A percentile compares a stretch with the other conserved stretches of the same genome.
These are phyloP conservation scores for Syngnathoides biaculeatus DNA, from an alignment of 2,113 vertebrate species.

Conservation along the genomic window DNA sequence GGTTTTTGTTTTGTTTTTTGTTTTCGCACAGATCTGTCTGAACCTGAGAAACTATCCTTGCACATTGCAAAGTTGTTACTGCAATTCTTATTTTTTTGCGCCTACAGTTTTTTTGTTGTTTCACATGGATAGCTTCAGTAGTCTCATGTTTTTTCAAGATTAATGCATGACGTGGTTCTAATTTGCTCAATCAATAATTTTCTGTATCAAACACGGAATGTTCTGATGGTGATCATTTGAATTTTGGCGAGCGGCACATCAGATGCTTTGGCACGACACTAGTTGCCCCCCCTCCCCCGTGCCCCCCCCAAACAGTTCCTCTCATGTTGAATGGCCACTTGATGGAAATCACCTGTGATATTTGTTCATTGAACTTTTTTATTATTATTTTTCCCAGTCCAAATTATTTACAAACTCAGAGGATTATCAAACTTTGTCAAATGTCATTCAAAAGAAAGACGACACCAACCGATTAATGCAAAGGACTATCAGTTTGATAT, in stretches of 20 bases:
- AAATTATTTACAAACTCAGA: not conserved
- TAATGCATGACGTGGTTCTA: not conserved
- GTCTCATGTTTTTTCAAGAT: not conserved
- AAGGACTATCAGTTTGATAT: no score
- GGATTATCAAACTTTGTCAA: not conserved
- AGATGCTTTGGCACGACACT: constrained; percentile 41
- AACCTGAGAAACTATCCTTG: constrained; percentile 24
- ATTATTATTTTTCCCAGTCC: not conserved
- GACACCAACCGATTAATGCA: no score
- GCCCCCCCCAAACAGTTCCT: constrained; percentile 18
- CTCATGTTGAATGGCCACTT: constrained; percentile 12
- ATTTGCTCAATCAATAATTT: not conserved
- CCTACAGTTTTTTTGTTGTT: not conserved
- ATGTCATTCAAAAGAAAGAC: not conserved
- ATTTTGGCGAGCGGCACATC: constrained; percentile 35
- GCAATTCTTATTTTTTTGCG: not conserved
- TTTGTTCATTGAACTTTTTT: not conserved
- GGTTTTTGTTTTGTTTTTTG: not conserved
- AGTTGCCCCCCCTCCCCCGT: constrained; percentile 31
- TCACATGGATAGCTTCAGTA: not conserved
- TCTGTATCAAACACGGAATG: not conserved
- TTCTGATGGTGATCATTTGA: constrained; percentile 16
- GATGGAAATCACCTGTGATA: constrained; percentile 23
- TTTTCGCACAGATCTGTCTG: constrained; percentile 9
- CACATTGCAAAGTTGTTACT: constrained; percentile 20